Evolutionary conservation across 2,888 invertebrate species (phyloP).

Genomic region (Seira musarum): DNA sequence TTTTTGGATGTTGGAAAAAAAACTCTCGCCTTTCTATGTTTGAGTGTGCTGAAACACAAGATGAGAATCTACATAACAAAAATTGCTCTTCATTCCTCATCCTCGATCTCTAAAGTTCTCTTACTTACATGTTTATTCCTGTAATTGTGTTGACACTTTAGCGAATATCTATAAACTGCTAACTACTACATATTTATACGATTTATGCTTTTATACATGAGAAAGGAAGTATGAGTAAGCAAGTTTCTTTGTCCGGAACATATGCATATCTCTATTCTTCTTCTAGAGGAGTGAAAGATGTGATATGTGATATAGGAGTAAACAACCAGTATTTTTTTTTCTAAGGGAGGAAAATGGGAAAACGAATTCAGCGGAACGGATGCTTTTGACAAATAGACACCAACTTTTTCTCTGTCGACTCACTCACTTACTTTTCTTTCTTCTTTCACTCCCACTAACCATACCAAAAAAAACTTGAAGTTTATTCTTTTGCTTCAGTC

Average conservation of each 20-base stretch:
- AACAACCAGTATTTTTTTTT: neutral
- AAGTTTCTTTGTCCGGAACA: too few species aligned
- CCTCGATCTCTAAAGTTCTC: neutral
- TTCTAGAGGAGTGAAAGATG: neutral
- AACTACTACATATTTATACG: neutral
- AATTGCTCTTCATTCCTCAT: neutral
- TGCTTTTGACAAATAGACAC: slow-evolving; percentile 33
- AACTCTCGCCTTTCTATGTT: neutral
- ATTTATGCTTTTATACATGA: neutral
- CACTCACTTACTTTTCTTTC: slow-evolving; percentile 10
- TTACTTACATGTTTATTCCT: slow-evolving; percentile 4
- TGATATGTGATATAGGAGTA: neutral
- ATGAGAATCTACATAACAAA: slow-evolving; percentile 28
- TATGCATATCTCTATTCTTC: too few species aligned
- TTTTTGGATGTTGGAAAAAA: slow-evolving; percentile 16
- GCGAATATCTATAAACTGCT: slow-evolving; percentile 17
- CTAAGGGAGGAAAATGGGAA: neutral
- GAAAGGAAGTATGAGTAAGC: neutral
- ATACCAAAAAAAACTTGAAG: neutral
- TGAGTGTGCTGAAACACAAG: slow-evolving; percentile 1
- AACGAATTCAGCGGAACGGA: slow-evolving; percentile 16
- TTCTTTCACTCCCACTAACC: slow-evolving; percentile 10
- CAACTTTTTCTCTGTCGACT: slow-evolving; percentile 26
- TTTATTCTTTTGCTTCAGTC: neutral
- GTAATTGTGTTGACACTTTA: slow-evolving; percentile 48